phyloP scores from a whole-genome alignment of 2,797 vertebrate species.

The Echiichthys vipera region DNA sequence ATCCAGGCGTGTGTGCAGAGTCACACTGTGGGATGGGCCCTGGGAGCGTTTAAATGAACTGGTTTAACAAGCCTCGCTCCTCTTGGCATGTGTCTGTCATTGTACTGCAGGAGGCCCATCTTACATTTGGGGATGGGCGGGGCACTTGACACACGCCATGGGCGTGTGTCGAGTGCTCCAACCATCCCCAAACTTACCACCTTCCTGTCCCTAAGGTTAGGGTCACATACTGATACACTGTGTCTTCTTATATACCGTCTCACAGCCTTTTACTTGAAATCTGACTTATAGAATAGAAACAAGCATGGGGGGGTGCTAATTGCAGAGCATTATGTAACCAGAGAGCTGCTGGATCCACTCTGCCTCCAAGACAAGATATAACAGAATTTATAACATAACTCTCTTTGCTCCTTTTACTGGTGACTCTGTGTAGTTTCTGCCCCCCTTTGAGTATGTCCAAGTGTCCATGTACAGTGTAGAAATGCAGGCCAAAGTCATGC shows the following conservation, averaged over 20 bases:
- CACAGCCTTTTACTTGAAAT: constrained; percentile 19
- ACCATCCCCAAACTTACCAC: too few relatives aligned
- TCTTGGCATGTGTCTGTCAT: constrained; percentile 29
- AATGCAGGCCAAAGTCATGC: constrained; percentile 38
- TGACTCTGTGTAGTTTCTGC: constrained; percentile 25
- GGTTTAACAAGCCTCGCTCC: constrained; percentile 2
- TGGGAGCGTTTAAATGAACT: constrained; percentile 38
- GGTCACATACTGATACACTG: constrained; percentile 11
- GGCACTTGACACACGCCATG: constrained; percentile 7
- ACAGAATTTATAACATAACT: constrained; percentile 34
- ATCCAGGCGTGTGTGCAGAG: constrained; percentile 3
- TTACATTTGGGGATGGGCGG: constrained; percentile 10
- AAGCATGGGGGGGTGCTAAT: constrained; percentile 11
- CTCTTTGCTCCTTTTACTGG: constrained; percentile 30
- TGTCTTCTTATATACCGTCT: constrained; percentile 17
- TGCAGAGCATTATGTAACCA: constrained; percentile 1
- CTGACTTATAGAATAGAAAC: neutral
- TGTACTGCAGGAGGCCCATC: constrained; percentile 1
- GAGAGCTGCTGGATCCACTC: neutral
- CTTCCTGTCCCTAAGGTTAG: constrained; percentile 6
- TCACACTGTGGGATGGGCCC: neutral
- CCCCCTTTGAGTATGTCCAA: constrained; percentile 12
- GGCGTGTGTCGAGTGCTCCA: too few relatives aligned
- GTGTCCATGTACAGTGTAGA: constrained; percentile 36
- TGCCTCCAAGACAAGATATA: constrained; percentile 22